Conservation (phyloP, 1,140 invertebrate genomes). For the Formica selysi region DNA sequence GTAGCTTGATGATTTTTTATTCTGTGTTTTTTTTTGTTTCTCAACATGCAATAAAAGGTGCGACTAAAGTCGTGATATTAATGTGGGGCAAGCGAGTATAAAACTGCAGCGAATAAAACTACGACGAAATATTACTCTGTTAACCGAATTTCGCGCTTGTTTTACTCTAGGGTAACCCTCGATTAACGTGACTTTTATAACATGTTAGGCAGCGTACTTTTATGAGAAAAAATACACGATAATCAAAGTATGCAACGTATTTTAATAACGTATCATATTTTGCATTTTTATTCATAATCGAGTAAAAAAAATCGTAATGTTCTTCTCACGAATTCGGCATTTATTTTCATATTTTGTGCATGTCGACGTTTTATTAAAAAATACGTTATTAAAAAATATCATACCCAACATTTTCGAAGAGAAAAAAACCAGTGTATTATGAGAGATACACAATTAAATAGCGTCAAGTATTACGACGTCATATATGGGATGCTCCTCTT, state of each 20-base stretch:
- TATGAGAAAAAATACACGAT: neutral
- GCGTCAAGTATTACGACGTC: neutral
- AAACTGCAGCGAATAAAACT: constrained; percentile 42
- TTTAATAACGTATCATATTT: neutral
- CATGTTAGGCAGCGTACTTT: neutral
- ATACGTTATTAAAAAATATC: neutral
- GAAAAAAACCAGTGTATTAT: neutral
- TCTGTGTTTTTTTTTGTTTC: neutral
- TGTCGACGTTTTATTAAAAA: neutral
- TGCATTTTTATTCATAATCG: neutral
- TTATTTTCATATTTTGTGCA: neutral
- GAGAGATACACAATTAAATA: neutral
- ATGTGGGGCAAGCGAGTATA: constrained; percentile 33
- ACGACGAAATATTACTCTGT: constrained; percentile 41
- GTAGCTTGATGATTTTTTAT: neutral
- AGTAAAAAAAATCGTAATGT: neutral
- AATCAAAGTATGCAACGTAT: constrained; percentile 9
- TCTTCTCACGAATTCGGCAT: neutral
- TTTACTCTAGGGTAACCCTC: constrained; percentile 8
- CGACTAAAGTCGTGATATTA: constrained; percentile 52
- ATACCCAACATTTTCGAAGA: neutral
- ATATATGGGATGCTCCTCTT: constrained; percentile 6
- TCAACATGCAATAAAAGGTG: neutral
- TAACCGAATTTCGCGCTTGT: constrained; percentile 51
- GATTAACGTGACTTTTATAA: constrained; percentile 43